These are phyloP conservation scores for Drosophila athabasca DNA, from an alignment of 1,140 invertebrate genomes.

Conservation along the genomic window DNA sequence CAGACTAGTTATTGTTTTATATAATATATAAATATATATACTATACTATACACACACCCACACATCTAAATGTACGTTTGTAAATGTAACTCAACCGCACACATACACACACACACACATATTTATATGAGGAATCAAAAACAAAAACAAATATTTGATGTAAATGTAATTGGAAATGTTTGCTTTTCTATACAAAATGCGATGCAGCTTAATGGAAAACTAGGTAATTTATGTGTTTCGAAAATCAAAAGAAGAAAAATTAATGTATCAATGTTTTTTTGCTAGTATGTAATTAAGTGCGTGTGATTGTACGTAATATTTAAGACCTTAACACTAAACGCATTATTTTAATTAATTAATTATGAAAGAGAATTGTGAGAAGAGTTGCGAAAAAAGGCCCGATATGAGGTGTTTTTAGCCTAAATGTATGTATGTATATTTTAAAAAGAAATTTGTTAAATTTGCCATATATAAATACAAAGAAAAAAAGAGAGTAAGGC, in stretches of 20 bases:
- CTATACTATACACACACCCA: conserved; percentile 32
- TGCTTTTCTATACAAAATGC: conserved; percentile 48
- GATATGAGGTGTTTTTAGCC: conserved; percentile 60
- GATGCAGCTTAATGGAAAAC: conserved; percentile 45
- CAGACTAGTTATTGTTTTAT: conserved; percentile 82
- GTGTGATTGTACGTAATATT: conserved; percentile 74
- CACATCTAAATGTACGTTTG: conserved; percentile 51
- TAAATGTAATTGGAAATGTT: conserved; percentile 41
- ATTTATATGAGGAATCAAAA: conserved; percentile 48
- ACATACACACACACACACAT: conserved; percentile 29
- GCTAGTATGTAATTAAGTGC: conserved; percentile 70
- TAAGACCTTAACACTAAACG: conserved; percentile 53
- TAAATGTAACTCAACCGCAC: conserved; percentile 49
- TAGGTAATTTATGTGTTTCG: conserved; percentile 60
- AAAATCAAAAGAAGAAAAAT: conserved; percentile 33
- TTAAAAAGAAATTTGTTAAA: conserved; percentile 77
- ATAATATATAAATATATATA: conserved; percentile 37
- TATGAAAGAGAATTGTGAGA: conserved; percentile 40
- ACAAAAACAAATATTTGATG: conserved; percentile 52
- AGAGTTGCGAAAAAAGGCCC: conserved; percentile 26
- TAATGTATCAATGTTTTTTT: conserved; percentile 66
- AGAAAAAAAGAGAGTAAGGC: conserved; percentile 26
- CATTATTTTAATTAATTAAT: conserved; percentile 63
- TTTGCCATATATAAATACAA: conserved; percentile 76
- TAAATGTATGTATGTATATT: conserved; percentile 74